A percentile compares a stretch with the other conserved stretches of the same genome.
Conservation (phyloP, 1,140 invertebrate species). For the Palaemon carinicauda region DNA sequence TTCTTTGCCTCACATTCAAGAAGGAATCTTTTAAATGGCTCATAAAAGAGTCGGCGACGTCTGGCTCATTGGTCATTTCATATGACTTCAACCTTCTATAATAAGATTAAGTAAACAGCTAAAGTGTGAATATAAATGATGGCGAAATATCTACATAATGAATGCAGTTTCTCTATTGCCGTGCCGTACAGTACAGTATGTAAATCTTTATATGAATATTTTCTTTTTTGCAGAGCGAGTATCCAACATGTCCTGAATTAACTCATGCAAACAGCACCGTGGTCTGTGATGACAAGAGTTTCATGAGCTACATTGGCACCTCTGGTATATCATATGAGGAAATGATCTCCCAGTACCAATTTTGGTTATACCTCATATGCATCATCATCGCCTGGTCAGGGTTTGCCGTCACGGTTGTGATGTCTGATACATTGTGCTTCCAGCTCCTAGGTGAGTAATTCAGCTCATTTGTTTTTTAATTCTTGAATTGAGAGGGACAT, state of each 20-base stretch:
- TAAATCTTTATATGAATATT: not conserved
- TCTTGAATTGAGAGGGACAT: no score
- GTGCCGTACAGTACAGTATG: no score
- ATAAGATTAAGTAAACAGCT: no score
- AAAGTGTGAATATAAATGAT: no score
- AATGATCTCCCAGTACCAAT: conserved; percentile 45
- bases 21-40: not conserved
- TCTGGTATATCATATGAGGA: conserved; percentile 36
- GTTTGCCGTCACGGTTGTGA: conserved; percentile 82
- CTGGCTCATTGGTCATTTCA: no score
- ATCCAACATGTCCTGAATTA: not conserved
- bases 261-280: not conserved
- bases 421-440: conserved; percentile 85
- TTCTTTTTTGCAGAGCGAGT: not conserved
- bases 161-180: no score
- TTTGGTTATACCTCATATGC: conserved; percentile 63
- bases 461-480: no score
- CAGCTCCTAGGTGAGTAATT: conserved; percentile 73
- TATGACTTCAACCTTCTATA: no score
- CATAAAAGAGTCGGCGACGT: no score
- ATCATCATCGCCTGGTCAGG: conserved; percentile 79
- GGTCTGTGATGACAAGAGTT: conserved; percentile 16
- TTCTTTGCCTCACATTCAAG: no score
- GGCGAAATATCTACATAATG: no score
- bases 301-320: conserved; percentile 52